Percentiles rank a stretch among this genome's conserved stretches.
phyloP scores from a whole-genome alignment of 53 echinoderm and acorn worm species.

The Holothuria scabra region DNA sequence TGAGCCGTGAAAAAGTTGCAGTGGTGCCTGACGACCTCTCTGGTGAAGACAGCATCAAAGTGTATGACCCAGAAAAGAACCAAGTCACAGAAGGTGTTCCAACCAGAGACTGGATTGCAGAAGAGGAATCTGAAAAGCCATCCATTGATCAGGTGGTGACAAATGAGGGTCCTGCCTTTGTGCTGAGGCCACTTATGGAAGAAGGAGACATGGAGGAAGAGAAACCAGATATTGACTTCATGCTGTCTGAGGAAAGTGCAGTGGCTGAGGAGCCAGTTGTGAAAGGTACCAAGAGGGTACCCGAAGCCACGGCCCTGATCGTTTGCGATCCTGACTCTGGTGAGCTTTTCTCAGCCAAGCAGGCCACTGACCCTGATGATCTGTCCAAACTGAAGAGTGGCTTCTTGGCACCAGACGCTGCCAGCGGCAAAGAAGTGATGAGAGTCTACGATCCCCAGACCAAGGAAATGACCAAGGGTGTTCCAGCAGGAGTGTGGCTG shows the following conservation, averaged over 20 bases:
- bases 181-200: conserved; percentile 39
- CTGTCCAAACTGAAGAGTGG: conserved; percentile 15
- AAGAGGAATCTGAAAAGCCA: not conserved
- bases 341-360: conserved; percentile 9
- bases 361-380: conserved; percentile 34
- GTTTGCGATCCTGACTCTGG: conserved; percentile 39
- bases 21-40: conserved; percentile 42
- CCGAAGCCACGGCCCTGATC: conserved; percentile 6
- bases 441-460: conserved; percentile 36
- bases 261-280: conserved; percentile 28
- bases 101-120: conserved; percentile 37
- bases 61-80: conserved; percentile 64
- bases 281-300: not conserved
- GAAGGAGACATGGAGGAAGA: conserved; percentile 34
- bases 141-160: too few relatives aligned
- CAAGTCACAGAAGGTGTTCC: conserved; percentile 60
- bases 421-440: conserved; percentile 17
- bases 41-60: conserved; percentile 33
- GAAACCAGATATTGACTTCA: conserved; percentile 16
- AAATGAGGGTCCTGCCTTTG: conserved; percentile 75
- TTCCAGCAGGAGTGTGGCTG: conserved; percentile 22
- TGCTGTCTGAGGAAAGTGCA: conserved; percentile 10
- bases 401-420: conserved; percentile 13
- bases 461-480: conserved; percentile 39
- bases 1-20: conserved; percentile 53